Conservation (phyloP, 2,888 invertebrate species). For the Sarcophaga variegata region DNA sequence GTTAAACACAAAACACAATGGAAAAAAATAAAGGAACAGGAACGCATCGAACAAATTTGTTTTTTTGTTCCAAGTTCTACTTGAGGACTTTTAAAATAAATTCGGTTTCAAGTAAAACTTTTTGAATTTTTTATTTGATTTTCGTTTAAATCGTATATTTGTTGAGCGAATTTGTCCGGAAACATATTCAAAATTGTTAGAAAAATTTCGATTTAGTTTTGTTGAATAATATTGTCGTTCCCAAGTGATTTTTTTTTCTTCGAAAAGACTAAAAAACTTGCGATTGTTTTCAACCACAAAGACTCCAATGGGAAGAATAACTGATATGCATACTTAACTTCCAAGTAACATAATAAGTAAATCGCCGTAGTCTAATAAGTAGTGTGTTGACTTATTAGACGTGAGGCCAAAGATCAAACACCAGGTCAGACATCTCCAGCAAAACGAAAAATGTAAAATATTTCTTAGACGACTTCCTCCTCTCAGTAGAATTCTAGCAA, state of each 20-base stretch:
- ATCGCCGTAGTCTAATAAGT: no score
- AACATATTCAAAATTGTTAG: not conserved
- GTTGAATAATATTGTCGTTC: no score
- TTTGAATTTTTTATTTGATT: constrained; percentile 2
- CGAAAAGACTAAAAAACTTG: constrained; percentile 12
- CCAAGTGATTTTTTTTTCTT: no score
- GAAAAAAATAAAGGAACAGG: constrained; percentile 16
- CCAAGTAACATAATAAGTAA: not conserved
- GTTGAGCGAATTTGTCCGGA: constrained; percentile 32
- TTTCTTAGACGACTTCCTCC: no score
- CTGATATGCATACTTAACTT: not conserved
- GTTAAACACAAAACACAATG: no score
- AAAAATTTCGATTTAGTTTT: no score
- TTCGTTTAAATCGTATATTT: constrained; percentile 31
- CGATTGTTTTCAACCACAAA: constrained; percentile 14
- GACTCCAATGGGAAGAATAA: not conserved
- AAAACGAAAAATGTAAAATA: no score
- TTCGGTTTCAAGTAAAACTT: constrained; percentile 28
- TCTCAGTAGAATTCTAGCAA: no score
- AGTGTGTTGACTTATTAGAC: no score
- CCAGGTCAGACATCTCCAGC: no score
- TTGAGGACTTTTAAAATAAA: constrained; percentile 23
- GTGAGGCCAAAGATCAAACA: no score
- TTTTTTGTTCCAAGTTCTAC: constrained; percentile 33
- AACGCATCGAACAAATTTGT: constrained; percentile 3